These are phyloP conservation scores for Adelphocoris suturalis DNA, from an alignment of 2,888 invertebrate genomes.

Conservation along the genomic window DNA sequence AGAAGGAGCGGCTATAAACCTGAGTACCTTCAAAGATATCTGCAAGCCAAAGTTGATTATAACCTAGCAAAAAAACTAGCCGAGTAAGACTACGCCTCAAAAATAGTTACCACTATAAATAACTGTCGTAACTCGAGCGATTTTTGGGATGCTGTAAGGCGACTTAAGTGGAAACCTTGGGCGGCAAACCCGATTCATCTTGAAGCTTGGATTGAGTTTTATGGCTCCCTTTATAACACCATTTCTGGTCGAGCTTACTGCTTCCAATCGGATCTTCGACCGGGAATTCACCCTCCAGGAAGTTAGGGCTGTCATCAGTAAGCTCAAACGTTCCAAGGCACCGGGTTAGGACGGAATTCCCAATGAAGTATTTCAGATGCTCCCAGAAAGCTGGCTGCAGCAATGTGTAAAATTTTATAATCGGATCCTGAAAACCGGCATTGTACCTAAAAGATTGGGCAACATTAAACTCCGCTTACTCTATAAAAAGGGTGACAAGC, in stretches of 20 bases:
- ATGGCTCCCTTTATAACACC: background rate
- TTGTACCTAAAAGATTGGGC: background rate
- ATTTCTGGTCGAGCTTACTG: background rate
- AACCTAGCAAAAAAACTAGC: background rate
- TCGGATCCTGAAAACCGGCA: background rate
- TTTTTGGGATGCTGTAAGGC: background rate
- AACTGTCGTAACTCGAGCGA: background rate
- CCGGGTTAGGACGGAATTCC: slow-evolving; percentile 11
- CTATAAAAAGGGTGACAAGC: background rate
- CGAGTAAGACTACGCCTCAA: background rate
- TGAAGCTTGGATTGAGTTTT: slow-evolving; percentile 13
- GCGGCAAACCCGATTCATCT: background rate
- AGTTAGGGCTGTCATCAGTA: background rate
- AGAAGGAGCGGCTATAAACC: background rate
- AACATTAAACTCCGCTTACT: background rate
- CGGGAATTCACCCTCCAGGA: background rate
- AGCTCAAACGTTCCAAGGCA: background rate
- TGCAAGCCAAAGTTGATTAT: background rate
- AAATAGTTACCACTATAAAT: slow-evolving; percentile 4
- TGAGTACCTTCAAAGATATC: background rate
- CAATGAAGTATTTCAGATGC: background rate
- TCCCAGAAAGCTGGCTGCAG: background rate
- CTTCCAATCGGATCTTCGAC: background rate
- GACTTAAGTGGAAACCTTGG: background rate
- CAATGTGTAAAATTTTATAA: background rate